phyloP scores from a whole-genome alignment of 2,888 invertebrate genomes.

The Scelioninae gen. 1 region DNA sequence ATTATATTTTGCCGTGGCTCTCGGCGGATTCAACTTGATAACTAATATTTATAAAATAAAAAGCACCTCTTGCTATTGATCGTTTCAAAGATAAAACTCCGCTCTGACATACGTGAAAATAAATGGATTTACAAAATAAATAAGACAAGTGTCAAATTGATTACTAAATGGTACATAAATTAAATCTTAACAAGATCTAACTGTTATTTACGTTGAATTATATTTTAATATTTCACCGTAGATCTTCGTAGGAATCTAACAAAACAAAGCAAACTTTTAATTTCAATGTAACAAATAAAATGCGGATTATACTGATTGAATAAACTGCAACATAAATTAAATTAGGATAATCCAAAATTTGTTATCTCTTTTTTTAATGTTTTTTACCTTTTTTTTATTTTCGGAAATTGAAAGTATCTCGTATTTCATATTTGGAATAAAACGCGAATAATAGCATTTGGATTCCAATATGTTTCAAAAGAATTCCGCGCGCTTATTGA shows the following conservation, averaged over 20 bases:
- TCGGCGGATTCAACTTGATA: not conserved
- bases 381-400: too few relatives aligned
- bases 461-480: conserved; percentile 21
- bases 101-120: conserved; percentile 10
- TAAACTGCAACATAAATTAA: too few relatives aligned
- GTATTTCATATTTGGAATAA: not conserved
- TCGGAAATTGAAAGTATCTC: not conserved
- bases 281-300: too few relatives aligned
- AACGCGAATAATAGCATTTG: not conserved
- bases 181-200: not conserved
- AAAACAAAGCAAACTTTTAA: too few relatives aligned
- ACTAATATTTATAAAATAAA: conserved; percentile 1
- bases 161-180: conserved; percentile 15
- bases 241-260: too few relatives aligned
- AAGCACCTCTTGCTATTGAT: conserved; percentile 3
- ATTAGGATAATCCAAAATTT: not conserved
- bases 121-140: conserved; percentile 2
- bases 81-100: not conserved
- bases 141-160: not conserved
- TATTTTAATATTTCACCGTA: not conserved
- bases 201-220: not conserved
- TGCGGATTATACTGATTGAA: too few relatives aligned
- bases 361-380: not conserved
- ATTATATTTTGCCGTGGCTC: not conserved
- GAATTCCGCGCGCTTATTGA: conserved; percentile 16